A percentile compares a stretch with the other conserved stretches of the same genome.
These are phyloP conservation scores for Leptopilina clavipes DNA, from an alignment of 1,140 invertebrate species.

Conservation along the genomic window DNA sequence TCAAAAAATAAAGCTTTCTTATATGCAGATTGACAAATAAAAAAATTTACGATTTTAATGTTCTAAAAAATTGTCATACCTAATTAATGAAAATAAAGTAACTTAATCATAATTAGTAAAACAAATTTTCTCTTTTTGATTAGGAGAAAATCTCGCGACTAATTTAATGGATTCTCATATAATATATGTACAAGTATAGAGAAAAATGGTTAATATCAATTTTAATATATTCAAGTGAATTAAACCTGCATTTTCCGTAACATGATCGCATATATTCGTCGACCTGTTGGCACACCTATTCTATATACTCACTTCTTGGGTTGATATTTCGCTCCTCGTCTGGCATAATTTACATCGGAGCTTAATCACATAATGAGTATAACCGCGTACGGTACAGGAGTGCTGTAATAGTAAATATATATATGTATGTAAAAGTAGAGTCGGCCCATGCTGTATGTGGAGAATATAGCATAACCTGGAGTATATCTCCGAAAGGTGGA, in stretches of 20 bases:
- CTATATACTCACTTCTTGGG: conserved; percentile 26
- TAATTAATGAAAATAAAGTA: too few relatives aligned
- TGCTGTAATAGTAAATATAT: conserved; percentile 59
- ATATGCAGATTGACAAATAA: too few relatives aligned
- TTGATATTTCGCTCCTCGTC: conserved; percentile 47
- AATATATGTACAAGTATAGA: not conserved
- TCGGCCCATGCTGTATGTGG: not conserved
- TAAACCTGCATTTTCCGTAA: conserved; percentile 8
- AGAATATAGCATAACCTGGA: conserved; percentile 14
- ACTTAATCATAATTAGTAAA: too few relatives aligned
- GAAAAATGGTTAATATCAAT: not conserved
- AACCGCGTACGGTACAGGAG: conserved; percentile 57
- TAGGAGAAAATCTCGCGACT: too few relatives aligned
- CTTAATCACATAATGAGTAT: conserved; percentile 51
- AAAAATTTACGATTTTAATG: too few relatives aligned
- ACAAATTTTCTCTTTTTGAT: too few relatives aligned
- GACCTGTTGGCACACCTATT: conserved; percentile 24
- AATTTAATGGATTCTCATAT: too few relatives aligned
- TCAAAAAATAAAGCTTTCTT: too few relatives aligned
- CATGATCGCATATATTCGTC: conserved; percentile 4
- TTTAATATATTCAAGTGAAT: conserved; percentile 10
- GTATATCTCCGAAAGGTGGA: conserved; percentile 8
- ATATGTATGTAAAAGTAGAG: conserved; percentile 42
- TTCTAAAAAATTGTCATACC: too few relatives aligned
- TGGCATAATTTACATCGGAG: conserved; percentile 56